Base-by-base conservation (phyloP, 2,888 invertebrate species). In the Scotopteryx bipunctaria region DNA sequence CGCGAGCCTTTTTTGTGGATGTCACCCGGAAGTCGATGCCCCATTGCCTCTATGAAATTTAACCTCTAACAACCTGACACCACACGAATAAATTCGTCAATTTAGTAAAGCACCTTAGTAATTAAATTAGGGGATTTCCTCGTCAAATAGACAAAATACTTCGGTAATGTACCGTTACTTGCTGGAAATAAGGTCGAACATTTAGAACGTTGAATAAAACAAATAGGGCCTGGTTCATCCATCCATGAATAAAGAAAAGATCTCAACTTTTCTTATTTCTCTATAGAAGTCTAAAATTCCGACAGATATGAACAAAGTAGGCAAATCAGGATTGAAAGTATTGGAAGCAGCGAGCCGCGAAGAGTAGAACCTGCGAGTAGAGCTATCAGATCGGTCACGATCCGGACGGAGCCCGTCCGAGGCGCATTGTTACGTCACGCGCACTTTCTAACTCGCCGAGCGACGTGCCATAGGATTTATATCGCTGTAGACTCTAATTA, bases 381-480 rank as follows among this genome's bases (percentile, higher is more conserved):
- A 71, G 70, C 66, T 66, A 76, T 73, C 66, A 73, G 73, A 76
- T 78, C 76, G 68, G 78, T 77, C 81, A 80, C 78, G 78, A 74
- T 73, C 67, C 66, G 66, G 66, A 65, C 61, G 59, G 56, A 62
- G 62, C 55, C 55, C 51, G 72, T 68, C 65, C 67, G 62, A 67
- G 69, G 67, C 71, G 74, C 73, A 78, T 79, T 78, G 80, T 86
- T 85, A 80, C 83, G 73, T 83, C 81, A 85, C 76, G 73, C 70
- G 71, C 67, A 82, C 84, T 85, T 83, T 86, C 85, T 84, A 83
- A 81, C 73, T 69, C 52, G 40, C 64, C 70, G 68, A 72, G 65
- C 73, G 70, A 77, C 75, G 72, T 76, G 73, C 77, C 63, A 70
- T 76, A 76, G 76, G 78, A 83, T 83, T 79, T 81, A 81, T 78